Base-by-base conservation (phyloP, 64 coral and sea anemone genomes). In the Stylophora pistillata region DNA sequence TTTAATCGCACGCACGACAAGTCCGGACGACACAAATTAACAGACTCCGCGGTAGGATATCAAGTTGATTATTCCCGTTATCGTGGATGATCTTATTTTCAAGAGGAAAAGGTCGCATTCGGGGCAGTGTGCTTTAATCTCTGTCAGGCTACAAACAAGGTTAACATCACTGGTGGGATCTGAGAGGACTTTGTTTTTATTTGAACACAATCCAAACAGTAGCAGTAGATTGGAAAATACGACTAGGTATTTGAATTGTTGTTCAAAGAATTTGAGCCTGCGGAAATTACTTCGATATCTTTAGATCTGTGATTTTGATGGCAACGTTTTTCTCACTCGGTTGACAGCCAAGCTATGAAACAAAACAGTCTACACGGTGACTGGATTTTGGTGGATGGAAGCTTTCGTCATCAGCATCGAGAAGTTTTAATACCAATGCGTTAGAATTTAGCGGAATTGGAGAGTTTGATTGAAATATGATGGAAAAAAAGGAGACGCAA, bases 81-180 rank as follows among this genome's bases (percentile, higher is more conserved):
- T 84, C 80, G 32, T 18, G 62, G 80, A 84, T 84, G 80, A 84
- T 84, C 80, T 84, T 34, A 84, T 70, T 84, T 84, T 84, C 80
- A 84, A 84, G 80, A 84, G 80, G 30, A 12, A 84, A 65, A 84
- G 80, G 80, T 84, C 61, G 30, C n/a, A 25, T 54, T 3, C 59
- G 34, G 80, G 80, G 33, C 80, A 84, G 69, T 18, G 0, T 41
- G 62, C 34, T 69, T 70, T 84, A 84, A 84, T 84, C 62, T 84
- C 62, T 69, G 80, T 84, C 41, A 70, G 31, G n/a, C 29, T 53
- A 13, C 21, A 15, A 54, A 66, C 27, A 37, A 68, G 15, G 10
- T 33, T 54, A 84, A 68, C 60, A 84, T 69, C 65, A 53, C 53
- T 12, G 12, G 32, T 23, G 33, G 61, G 15, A 52, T 84, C 6